Conservation (phyloP, 2,888 invertebrate genomes). For the Stenotaenia linearis region DNA sequence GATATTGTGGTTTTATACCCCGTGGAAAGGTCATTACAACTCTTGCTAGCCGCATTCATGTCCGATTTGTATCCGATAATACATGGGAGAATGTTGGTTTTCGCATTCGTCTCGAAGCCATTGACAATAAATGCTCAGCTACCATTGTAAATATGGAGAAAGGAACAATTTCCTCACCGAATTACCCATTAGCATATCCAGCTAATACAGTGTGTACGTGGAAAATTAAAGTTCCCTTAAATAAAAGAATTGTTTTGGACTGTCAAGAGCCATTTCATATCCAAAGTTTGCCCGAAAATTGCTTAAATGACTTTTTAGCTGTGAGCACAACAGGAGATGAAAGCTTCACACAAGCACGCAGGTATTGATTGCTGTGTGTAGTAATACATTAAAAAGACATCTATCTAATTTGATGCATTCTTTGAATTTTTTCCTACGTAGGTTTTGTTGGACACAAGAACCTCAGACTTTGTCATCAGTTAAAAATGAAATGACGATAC, state of each 20-base stretch:
- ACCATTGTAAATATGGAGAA: background rate
- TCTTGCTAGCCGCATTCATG: background rate
- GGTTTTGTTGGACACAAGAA: conserved; percentile 22
- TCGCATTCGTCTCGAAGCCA: conserved; percentile 31
- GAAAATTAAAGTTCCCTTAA: conserved; percentile 30
- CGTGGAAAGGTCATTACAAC: background rate
- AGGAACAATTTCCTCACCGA: conserved; percentile 32
- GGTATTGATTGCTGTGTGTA: background rate
- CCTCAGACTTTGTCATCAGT: conserved; percentile 7
- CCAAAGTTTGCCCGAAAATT: background rate
- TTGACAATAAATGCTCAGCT: background rate
- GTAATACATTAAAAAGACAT: background rate
- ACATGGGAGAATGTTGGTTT: conserved; percentile 32
- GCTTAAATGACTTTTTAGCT: conserved; percentile 26
- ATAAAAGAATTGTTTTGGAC: background rate
- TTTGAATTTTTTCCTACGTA: background rate
- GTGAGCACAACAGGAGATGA: conserved; percentile 24
- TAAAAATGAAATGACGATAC: conserved; percentile 2
- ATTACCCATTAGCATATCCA: conserved; percentile 31
- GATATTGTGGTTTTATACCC: conserved; percentile 1
- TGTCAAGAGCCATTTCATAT: conserved; percentile 29
- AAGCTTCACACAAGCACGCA: conserved; percentile 6
- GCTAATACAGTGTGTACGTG: conserved; percentile 33
- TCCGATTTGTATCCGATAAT: conserved; percentile 33
- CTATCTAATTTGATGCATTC: too few relatives aligned